Evolutionary conservation across 2,797 vertebrate genomes (phyloP), one percentile per base, ranked within the genome.

Genomic region (Helostoma temminkii): DNA sequence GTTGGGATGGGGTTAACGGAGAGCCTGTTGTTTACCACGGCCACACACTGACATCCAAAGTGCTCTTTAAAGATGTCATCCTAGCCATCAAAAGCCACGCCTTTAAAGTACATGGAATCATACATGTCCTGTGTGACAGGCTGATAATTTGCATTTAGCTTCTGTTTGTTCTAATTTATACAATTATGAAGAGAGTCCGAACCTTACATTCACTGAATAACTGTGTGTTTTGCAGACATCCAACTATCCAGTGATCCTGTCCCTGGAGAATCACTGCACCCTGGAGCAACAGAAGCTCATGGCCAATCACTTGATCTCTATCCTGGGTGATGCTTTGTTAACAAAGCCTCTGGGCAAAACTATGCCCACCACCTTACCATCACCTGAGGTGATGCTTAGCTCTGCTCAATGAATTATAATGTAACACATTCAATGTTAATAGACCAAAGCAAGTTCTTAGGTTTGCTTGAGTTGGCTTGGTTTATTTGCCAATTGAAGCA

Each of bases 21-120:
- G 96, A 99, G 45, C 98, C 98, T 0, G 2, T 99, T 21, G 96
- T 99, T 82, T 99, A 98, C 82, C 98, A 99, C 0, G 98, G 98
- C 58, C 93, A 99, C 89, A 99, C 97, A 0, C 95, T 99, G 74
- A 99, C 98, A 18, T 97, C 97, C 81, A 98, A 97, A 91, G 95
- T 99, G 75, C 94, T 97, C 70, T 96, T 99, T 89, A 95, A 87
- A 0, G 97, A 99, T 0, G 96, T 94, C 84, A 97, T 99, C 83
- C 95, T 92, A 79, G 92, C 93, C 75, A 97, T 99, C 82, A 96
- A 95, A 83, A 95, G 97, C 24, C 98, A 95, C 0, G 96, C 97
- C 66, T 99, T 99, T 92, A 96, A 96, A 93, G 98, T 98, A 89
- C 84, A 92, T 63, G n/a, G 39, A 3, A 57, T 60, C 6, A 3